Conservation (phyloP, 2,888 invertebrate species). For the Mimas tiliae region DNA sequence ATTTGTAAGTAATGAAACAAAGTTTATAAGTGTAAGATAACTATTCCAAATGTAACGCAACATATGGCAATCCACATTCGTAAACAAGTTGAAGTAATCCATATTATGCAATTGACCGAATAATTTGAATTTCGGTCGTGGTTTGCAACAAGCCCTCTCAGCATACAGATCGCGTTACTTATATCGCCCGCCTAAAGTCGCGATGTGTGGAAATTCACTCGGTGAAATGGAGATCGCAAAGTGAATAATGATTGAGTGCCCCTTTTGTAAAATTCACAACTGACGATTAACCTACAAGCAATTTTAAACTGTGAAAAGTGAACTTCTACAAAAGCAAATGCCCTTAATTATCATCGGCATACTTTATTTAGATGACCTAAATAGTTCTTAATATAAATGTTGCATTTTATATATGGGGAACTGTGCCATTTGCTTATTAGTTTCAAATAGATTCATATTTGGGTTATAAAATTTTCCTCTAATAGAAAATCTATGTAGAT, state of each 20-base stretch:
- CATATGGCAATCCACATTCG: conserved; percentile 43
- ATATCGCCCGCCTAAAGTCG: conserved; percentile 36
- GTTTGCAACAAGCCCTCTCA: conserved; percentile 39
- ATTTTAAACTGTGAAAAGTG: neutral
- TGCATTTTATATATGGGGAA: neutral
- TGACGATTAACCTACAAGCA: neutral
- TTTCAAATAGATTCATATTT: neutral
- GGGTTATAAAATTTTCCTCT: neutral
- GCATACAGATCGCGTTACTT: conserved; percentile 58
- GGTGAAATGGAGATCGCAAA: conserved; percentile 52
- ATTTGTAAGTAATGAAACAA: conserved; percentile 44
- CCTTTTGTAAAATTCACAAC: conserved; percentile 38
- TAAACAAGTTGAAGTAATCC: conserved; percentile 54
- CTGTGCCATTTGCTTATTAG: neutral
- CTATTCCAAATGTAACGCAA: conserved; percentile 49
- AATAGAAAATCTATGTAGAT: neutral
- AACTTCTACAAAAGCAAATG: neutral
- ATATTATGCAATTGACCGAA: conserved; percentile 53
- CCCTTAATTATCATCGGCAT: neutral
- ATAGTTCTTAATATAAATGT: neutral
- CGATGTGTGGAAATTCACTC: conserved; percentile 48
- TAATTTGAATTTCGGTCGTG: conserved; percentile 47
- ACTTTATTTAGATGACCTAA: neutral
- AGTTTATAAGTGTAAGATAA: conserved; percentile 34
- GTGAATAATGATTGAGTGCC: conserved; percentile 58